Evolutionary conservation across 2,113 vertebrate species (phyloP).

Genomic region (Lasiurus cinereus): DNA sequence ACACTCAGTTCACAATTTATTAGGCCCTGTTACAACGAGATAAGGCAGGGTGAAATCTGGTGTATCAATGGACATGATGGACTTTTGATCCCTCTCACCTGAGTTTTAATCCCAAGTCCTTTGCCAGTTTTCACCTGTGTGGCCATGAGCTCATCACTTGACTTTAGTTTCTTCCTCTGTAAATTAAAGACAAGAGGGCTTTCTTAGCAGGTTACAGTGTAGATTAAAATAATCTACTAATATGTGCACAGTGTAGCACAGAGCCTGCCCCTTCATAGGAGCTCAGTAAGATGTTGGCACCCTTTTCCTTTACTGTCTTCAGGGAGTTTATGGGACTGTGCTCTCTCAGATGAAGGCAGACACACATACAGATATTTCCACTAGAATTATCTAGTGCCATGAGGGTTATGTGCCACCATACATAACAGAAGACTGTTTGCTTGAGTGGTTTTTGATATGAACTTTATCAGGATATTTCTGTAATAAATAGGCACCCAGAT

Average conservation of each 20-base stretch:
- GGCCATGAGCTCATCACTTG: not conserved
- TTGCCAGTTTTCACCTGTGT: not conserved
- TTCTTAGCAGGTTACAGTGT: not conserved
- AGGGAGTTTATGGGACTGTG: not conserved
- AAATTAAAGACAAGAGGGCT: not conserved
- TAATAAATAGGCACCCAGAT: not conserved
- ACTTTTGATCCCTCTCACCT: not conserved
- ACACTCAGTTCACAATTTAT: not conserved
- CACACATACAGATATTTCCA: not conserved
- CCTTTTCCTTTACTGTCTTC: not conserved
- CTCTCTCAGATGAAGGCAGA: not conserved
- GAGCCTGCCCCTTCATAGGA: accelerated
- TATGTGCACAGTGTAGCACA: not conserved
- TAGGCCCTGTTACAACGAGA: not conserved
- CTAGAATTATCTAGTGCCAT: not conserved
- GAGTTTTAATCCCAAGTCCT: not conserved
- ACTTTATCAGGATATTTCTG: not conserved
- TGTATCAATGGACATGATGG: not conserved
- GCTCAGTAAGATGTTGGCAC: not conserved
- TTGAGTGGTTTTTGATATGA: not conserved
- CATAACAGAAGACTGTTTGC: not conserved
- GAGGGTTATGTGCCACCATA: not conserved
- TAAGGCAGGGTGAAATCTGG: not conserved
- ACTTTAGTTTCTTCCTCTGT: not conserved
- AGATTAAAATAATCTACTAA: not conserved